Evolutionary conservation across 2,888 invertebrate species (phyloP).

Genomic region (Sinhomidia bicolor): DNA sequence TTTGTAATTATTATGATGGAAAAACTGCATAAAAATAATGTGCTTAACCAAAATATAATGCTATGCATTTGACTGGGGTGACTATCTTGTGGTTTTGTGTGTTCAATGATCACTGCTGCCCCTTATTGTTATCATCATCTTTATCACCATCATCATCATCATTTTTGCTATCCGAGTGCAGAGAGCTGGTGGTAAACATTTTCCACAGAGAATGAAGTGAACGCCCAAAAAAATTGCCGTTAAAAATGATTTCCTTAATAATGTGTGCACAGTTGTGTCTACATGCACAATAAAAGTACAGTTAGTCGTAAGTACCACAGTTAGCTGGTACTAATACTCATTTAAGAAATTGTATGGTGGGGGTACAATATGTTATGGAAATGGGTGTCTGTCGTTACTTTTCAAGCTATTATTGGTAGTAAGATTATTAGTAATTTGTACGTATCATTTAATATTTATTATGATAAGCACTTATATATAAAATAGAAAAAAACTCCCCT

Average conservation of each 20-base stretch:
- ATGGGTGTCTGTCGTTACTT: neutral
- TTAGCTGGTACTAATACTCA: too few relatives aligned
- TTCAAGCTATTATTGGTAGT: too few relatives aligned
- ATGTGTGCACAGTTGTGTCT: neutral
- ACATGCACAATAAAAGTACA: too few relatives aligned
- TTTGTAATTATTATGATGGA: too few relatives aligned
- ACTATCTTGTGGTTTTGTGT: neutral
- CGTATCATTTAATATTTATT: too few relatives aligned
- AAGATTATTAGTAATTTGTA: too few relatives aligned
- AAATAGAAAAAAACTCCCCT: too few relatives aligned
- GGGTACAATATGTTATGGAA: neutral
- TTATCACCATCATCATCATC: neutral
- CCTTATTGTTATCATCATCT: neutral
- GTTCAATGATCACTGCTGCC: neutral
- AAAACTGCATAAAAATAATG: too few relatives aligned
- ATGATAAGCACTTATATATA: too few relatives aligned
- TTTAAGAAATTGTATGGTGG: too few relatives aligned
- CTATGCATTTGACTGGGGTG: neutral
- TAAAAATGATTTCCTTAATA: slow-evolving; percentile 42
- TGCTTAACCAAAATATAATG: too few relatives aligned
- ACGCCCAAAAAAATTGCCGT: slow-evolving; percentile 54
- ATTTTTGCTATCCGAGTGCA: neutral
- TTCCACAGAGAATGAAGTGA: slow-evolving; percentile 9
- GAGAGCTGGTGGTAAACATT: neutral
- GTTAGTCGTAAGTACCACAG: too few relatives aligned